Evolutionary conservation across 1,140 invertebrate genomes (phyloP), one percentile per base, ranked within the genome.

Genomic region (Hetaerina americana): DNA sequence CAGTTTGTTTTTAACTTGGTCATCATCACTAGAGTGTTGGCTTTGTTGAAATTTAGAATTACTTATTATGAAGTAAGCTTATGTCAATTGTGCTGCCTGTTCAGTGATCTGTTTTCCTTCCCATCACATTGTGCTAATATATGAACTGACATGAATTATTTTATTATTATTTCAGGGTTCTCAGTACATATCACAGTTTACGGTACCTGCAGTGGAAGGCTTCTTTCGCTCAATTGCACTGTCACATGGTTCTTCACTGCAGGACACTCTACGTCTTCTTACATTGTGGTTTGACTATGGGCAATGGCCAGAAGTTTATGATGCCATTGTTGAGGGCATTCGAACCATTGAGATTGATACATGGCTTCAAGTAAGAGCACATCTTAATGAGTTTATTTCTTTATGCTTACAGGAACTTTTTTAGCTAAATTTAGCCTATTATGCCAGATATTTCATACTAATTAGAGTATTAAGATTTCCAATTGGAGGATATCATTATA

Each of bases 261-360:
- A 99, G 84, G 97, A 99, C 78, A 99, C 97, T 0, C 82, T 99
- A 5, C 87, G 98, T 24, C 81, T 98, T 5, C 79, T 98, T 6
- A 97, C 95, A 0, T 80, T 98, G 0, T 97, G 95, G 93, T 97
- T 97, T 78, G 95, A 98, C 77, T 95, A 96, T 77, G 96, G 95
- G 0, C 93, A 98, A 73, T 90, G 92, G 82, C 86, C 91, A 0
- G 93, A 96, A 78, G 95, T 99, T 0, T 92, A 97, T 78, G 94
- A 98, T 72, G 94, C 95, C 0, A 87, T 99, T 22, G 86, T 90
- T 0, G 95, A 98, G 75, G 95, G 95, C 0, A 91, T 99, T 66
- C 89, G 93, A 74, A 88, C 90, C 0, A 96, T 99, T 28, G 94
- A 97, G 77, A 95, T 99, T 72, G 96, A 99, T 77, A 98, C 96